A percentile compares a stretch with the other conserved stretches of the same genome.
Evolutionary conservation across 1,140 invertebrate genomes (phyloP).

Genomic region (Proales similis): DNA sequence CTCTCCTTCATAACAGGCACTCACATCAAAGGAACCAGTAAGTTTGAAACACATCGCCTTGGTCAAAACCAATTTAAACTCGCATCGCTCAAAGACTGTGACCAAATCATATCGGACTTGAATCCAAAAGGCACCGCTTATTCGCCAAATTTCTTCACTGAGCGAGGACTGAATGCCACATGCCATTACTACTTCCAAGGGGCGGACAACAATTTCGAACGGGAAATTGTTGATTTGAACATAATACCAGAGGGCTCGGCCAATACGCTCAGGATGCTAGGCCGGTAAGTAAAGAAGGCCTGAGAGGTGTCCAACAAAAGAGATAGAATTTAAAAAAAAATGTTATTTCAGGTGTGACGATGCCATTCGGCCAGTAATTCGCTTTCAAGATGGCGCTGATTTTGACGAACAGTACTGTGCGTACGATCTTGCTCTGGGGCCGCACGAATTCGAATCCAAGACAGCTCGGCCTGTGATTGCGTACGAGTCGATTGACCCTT

Average conservation of each 20-base stretch:
- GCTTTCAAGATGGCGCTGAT: conserved; percentile 29
- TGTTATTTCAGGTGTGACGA: neutral
- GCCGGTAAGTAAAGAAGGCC: too few species aligned
- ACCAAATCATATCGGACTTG: conserved; percentile 19
- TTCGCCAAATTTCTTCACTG: conserved; percentile 31
- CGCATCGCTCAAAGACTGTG: conserved; percentile 14
- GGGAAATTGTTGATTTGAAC: conserved; percentile 12
- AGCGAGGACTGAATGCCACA: conserved; percentile 5
- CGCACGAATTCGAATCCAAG: conserved; percentile 13
- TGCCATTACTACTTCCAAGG: conserved; percentile 31
- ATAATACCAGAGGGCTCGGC: neutral
- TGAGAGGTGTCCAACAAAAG: too few species aligned
- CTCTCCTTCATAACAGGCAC: conserved; percentile 20
- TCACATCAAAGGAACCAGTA: conserved; percentile 31
- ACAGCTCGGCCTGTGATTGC: neutral
- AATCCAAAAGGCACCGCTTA: conserved; percentile 17
- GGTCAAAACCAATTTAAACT: neutral
- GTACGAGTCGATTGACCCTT: conserved; percentile 21
- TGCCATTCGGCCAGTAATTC: conserved; percentile 11
- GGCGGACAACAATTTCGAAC: conserved; percentile 11
- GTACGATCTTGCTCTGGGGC: conserved; percentile 13
- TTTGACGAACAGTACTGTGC: conserved; percentile 5
- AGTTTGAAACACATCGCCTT: neutral
- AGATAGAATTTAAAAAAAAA: neutral
- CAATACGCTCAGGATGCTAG: neutral